A percentile compares a stretch with the other conserved stretches of the same genome.
Conservation (phyloP, 2,888 invertebrate genomes). For the Parnassius smintheus region DNA sequence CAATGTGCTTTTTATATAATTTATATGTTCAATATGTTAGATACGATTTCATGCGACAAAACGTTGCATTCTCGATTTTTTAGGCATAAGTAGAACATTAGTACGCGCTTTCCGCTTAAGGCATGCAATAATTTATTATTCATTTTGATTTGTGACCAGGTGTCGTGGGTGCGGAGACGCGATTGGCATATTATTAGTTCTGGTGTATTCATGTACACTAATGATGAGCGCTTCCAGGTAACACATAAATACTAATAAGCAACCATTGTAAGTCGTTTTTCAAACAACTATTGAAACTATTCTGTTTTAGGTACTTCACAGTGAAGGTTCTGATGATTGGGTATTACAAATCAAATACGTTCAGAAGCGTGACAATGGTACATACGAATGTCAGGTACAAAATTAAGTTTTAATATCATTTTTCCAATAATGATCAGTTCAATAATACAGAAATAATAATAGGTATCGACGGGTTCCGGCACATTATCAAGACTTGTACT, state of each 20-base stretch:
- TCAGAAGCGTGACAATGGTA: constrained; percentile 94
- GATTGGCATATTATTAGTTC: constrained; percentile 97
- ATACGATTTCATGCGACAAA: no score
- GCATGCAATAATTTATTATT: no score
- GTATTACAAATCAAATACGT: constrained; percentile 95
- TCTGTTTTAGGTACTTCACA: constrained; percentile 83
- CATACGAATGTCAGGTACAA: constrained; percentile 93
- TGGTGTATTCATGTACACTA: constrained; percentile 94
- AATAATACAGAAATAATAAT: constrained; percentile 31
- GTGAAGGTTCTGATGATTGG: constrained; percentile 94
- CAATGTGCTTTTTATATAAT: no score
- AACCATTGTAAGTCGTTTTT: no score
- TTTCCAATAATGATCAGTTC: neutral
- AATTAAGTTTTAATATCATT: neutral
- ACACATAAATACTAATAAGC: neutral
- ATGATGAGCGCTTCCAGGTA: constrained; percentile 90
- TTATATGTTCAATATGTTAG: no score
- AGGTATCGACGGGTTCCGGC: constrained; percentile 92
- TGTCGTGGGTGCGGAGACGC: constrained; percentile 94
- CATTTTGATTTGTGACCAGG: constrained; percentile 73
- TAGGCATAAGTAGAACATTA: no score
- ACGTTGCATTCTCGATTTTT: no score
- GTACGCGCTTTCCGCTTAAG: no score
- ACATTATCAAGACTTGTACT: constrained; percentile 93
- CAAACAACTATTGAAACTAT: no score